Evolutionary conservation across 2,888 invertebrate species (phyloP).

Genomic region (Apodemia zela): DNA sequence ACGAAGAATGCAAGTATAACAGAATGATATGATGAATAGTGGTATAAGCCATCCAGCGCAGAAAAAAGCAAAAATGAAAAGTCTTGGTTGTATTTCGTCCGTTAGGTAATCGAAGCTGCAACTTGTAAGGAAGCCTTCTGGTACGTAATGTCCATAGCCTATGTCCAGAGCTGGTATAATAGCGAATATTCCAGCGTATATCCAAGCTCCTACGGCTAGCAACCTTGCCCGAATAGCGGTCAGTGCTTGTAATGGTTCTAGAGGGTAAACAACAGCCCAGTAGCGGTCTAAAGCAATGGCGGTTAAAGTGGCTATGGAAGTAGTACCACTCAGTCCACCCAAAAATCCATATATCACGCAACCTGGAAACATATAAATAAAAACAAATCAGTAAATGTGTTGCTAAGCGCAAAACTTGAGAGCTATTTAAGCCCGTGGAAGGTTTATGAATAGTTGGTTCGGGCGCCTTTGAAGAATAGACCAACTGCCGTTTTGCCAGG

Average conservation of each 20-base stretch:
- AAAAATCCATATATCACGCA: constrained; percentile 90
- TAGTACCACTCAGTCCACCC: constrained; percentile 89
- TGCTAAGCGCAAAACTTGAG: too few relatives aligned
- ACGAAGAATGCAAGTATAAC: constrained; percentile 85
- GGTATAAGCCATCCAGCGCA: constrained; percentile 88
- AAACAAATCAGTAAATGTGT: too few relatives aligned
- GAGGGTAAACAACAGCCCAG: constrained; percentile 89
- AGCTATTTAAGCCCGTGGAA: too few relatives aligned
- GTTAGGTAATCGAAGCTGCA: constrained; percentile 93
- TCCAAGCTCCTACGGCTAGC: constrained; percentile 84
- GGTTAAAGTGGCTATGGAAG: constrained; percentile 89
- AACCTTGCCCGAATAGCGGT: constrained; percentile 82
- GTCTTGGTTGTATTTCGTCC: constrained; percentile 78
- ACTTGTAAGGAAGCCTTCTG: constrained; percentile 91
- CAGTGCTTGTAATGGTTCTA: constrained; percentile 83
- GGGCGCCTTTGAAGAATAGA: too few relatives aligned
- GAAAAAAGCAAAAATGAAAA: constrained; percentile 88
- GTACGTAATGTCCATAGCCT: constrained; percentile 88
- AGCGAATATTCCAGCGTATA: constrained; percentile 86
- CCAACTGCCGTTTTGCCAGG: too few relatives aligned
- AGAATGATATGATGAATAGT: constrained; percentile 84
- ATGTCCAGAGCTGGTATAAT: constrained; percentile 85
- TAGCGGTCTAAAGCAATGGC: constrained; percentile 91
- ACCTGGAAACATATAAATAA: constrained; percentile 69
- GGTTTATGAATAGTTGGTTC: too few relatives aligned